Conservation (phyloP, 2,888 invertebrate genomes). For the Melipona bicolor region DNA sequence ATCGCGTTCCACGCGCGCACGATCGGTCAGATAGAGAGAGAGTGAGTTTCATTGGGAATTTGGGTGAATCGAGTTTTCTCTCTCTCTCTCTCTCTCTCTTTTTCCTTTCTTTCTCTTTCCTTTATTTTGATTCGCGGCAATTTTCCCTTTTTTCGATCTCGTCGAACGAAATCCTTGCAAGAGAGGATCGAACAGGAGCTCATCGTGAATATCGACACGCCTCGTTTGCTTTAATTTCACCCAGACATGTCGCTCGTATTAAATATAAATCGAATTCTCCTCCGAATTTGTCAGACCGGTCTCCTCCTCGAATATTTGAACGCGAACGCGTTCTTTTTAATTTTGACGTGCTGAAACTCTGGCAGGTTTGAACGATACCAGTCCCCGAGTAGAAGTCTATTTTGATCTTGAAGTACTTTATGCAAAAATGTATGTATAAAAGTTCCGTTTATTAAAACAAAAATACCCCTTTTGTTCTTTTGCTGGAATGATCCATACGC, state of each 20-base stretch:
- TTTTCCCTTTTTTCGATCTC: conserved; percentile 42
- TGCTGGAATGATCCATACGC: too few species aligned
- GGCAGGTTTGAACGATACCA: background rate
- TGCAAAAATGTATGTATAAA: too few species aligned
- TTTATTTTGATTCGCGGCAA: conserved; percentile 9
- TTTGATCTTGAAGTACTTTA: too few species aligned
- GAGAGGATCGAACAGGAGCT: conserved; percentile 43
- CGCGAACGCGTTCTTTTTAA: background rate
- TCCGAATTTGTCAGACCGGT: conserved; percentile 37
- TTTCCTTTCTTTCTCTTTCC: background rate
- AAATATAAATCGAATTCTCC: conserved; percentile 69
- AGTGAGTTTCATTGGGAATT: conserved; percentile 15
- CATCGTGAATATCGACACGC: conserved; percentile 65
- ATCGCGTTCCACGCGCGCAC: conserved; percentile 15
- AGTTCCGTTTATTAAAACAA: too few species aligned
- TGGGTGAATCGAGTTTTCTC: conserved; percentile 10
- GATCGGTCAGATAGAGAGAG: background rate
- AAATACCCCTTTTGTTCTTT: background rate
- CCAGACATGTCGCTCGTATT: conserved; percentile 64
- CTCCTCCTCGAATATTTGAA: conserved; percentile 36
- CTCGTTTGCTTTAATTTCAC: conserved; percentile 70
- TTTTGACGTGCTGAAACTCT: too few species aligned
- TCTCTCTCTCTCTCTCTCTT: background rate
- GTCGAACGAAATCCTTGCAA: conserved; percentile 54
- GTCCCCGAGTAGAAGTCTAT: too few species aligned